Conservation (phyloP, 2,113 vertebrate genomes). For the Scolopax mira region DNA sequence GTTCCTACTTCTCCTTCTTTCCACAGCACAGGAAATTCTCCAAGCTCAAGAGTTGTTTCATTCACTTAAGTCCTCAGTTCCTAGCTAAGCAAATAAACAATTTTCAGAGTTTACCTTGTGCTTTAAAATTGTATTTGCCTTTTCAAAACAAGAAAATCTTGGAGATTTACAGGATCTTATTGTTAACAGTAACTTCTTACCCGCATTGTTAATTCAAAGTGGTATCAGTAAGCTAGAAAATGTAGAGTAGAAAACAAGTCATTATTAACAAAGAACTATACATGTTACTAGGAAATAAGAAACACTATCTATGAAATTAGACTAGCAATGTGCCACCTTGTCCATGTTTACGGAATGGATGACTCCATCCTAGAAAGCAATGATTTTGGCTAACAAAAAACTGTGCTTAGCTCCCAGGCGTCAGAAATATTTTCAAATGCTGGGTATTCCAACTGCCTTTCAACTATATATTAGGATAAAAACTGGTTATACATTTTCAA, state of each 20-base stretch:
- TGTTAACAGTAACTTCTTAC: neutral
- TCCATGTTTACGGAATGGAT: neutral
- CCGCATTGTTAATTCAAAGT: neutral
- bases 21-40: neutral
- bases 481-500: neutral
- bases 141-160: neutral
- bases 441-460: neutral
- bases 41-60: neutral
- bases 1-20: neutral
- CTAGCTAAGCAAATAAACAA: neutral
- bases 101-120: neutral
- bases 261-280: neutral
- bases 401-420: neutral
- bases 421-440: neutral
- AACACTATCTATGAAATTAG: neutral
- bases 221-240: neutral
- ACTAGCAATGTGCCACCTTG: neutral
- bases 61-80: neutral
- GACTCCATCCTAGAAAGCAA: neutral
- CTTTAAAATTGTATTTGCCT: neutral
- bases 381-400: neutral
- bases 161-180: neutral
- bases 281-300: neutral
- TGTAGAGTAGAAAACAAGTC: neutral
- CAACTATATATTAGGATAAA: neutral